phyloP scores from a whole-genome alignment of 1,140 invertebrate species.

The Doryteuthis pealeii region DNA sequence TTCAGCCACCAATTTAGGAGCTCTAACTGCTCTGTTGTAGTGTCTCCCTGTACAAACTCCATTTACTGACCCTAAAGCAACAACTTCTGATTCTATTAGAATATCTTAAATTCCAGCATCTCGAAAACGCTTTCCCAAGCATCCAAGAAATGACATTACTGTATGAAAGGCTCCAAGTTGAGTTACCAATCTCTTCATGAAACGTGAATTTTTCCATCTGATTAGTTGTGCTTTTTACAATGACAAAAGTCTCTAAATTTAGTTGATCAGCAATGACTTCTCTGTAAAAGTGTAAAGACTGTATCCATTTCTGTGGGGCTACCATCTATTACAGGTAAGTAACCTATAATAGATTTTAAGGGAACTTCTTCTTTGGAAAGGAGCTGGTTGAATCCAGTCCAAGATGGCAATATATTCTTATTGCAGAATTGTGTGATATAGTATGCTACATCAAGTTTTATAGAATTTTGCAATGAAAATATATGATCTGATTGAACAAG shows the following conservation, averaged over 20 bases:
- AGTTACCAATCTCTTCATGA: neutral
- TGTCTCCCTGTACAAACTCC: constrained; percentile 28
- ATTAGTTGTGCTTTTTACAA: neutral
- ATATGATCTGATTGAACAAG: no score
- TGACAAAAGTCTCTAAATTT: no score
- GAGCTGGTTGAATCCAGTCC: neutral
- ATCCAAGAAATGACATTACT: neutral
- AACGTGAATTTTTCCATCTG: neutral
- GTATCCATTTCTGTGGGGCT: neutral
- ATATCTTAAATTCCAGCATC: constrained; percentile 26
- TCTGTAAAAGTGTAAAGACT: neutral
- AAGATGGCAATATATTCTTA: neutral
- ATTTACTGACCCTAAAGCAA: constrained; percentile 31
- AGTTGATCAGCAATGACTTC: neutral
- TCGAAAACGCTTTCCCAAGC: constrained; percentile 1
- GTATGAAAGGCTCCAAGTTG: neutral
- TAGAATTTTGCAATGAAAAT: no score
- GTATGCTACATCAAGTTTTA: no score
- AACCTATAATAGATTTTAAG: no score
- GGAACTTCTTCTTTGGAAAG: no score
- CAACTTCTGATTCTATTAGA: constrained; percentile 29
- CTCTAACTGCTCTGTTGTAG: constrained; percentile 32
- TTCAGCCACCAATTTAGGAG: constrained; percentile 33
- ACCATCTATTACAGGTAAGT: no score
- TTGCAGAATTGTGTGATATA: no score